Conservation (phyloP, 2,797 vertebrate genomes). For the Protosalanx chinensis region DNA sequence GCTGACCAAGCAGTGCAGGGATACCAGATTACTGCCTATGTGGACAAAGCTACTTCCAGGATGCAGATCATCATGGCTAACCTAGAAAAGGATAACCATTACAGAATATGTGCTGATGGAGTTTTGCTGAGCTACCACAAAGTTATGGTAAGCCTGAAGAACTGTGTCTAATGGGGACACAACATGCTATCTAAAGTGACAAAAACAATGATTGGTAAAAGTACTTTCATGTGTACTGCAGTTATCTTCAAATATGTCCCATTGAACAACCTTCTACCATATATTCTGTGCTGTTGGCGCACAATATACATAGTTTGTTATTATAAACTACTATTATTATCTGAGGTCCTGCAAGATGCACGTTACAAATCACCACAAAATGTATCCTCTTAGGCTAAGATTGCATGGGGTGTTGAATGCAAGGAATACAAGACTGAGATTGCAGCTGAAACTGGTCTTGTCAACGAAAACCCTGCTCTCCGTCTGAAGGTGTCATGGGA, state of each 20-base stretch:
- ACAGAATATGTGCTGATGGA: slow-evolving; percentile 78
- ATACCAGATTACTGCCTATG: slow-evolving; percentile 75
- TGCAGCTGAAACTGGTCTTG: slow-evolving; percentile 72
- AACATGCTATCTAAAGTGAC: background rate
- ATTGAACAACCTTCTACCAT: too few relatives aligned
- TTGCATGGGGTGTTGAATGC: slow-evolving; percentile 79
- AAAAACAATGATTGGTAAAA: background rate
- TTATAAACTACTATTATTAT: background rate
- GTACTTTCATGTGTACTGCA: background rate
- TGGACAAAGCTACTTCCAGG: slow-evolving; percentile 60
- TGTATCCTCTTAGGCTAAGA: slow-evolving; percentile 61
- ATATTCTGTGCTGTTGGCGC: background rate
- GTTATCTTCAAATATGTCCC: background rate
- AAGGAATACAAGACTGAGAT: slow-evolving; percentile 68
- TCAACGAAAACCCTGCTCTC: slow-evolving; percentile 68
- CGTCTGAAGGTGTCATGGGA: slow-evolving; percentile 75
- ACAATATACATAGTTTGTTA: background rate
- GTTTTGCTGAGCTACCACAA: slow-evolving; percentile 76
- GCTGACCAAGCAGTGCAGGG: slow-evolving; percentile 68
- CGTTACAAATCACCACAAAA: background rate
- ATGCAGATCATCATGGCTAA: slow-evolving; percentile 75
- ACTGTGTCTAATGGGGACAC: background rate
- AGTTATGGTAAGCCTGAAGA: slow-evolving; percentile 69
- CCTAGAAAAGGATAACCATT: slow-evolving; percentile 70
- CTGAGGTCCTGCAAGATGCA: background rate